phyloP scores from a whole-genome alignment of 2,113 vertebrate species.

The Addax nasomaculatus region DNA sequence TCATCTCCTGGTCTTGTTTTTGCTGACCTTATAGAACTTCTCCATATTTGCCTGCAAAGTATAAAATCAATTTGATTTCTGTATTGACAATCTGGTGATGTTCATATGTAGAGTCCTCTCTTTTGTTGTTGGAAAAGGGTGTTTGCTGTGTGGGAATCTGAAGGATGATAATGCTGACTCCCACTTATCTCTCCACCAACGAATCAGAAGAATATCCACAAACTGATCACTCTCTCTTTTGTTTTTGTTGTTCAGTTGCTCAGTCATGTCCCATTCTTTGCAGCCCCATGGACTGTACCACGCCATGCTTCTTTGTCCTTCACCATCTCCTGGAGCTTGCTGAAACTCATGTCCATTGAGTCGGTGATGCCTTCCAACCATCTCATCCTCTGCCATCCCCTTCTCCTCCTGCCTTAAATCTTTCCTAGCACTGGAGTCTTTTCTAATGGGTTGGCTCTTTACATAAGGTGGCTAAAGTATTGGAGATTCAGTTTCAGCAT shows the following conservation, averaged over 20 bases:
- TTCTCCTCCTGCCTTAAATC: neutral
- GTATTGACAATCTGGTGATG: neutral
- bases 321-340: neutral
- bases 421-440: neutral
- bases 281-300: neutral
- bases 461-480: neutral
- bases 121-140: neutral
- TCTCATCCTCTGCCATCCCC: neutral
- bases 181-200: neutral
- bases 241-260: neutral
- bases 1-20: neutral
- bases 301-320: neutral
- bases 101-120: neutral
- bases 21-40: neutral
- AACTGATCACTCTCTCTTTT: neutral
- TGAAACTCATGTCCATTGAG: neutral
- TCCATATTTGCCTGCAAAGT: neutral
- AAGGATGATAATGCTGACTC: neutral
- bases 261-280: neutral
- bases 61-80: neutral
- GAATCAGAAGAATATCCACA: neutral
- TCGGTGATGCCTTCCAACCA: neutral
- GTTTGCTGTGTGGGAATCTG: neutral
- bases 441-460: neutral
- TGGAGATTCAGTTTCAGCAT: neutral